A percentile compares a stretch with the other conserved stretches of the same genome.
phyloP scores from a whole-genome alignment of 2,113 vertebrate species.

The Centropus bengalensis region DNA sequence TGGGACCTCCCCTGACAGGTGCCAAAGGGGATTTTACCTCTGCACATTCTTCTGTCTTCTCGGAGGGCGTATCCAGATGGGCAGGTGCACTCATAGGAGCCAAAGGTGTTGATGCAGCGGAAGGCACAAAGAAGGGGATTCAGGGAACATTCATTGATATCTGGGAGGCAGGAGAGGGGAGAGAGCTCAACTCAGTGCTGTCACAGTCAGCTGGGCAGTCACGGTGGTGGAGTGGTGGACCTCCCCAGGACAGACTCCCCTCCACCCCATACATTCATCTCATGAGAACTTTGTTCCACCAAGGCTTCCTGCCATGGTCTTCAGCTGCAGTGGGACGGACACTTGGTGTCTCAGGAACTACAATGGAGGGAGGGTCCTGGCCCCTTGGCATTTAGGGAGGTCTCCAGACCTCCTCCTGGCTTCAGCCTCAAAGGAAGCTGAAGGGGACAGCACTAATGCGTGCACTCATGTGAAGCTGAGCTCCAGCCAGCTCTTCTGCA shows the following conservation, averaged over 20 bases:
- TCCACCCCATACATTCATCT: rapidly evolving
- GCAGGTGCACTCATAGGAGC: conserved; percentile 92
- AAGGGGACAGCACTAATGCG: background rate
- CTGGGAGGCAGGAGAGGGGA: conserved; percentile 59
- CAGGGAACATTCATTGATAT: conserved; percentile 90
- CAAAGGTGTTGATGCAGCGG: conserved; percentile 93
- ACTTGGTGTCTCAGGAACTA: background rate
- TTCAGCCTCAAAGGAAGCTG: background rate
- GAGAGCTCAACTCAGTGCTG: background rate
- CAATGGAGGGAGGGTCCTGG: background rate
- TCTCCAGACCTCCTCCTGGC: background rate
- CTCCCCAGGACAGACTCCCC: background rate
- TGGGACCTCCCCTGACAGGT: background rate
- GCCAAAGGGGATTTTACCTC: conserved; percentile 77
- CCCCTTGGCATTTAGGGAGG: background rate
- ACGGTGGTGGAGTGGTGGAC: no score
- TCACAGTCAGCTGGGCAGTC: background rate
- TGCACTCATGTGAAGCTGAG: background rate
- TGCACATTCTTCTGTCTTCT: conserved; percentile 91
- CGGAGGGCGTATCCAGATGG: conserved; percentile 88
- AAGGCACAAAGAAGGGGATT: conserved; percentile 95
- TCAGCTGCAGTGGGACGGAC: background rate
- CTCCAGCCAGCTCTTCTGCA: background rate
- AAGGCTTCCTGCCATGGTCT: background rate
- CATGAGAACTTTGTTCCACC: background rate